These are phyloP conservation scores for Eupithecia vulgata DNA, from an alignment of 2,888 invertebrate species.

Conservation along the genomic window DNA sequence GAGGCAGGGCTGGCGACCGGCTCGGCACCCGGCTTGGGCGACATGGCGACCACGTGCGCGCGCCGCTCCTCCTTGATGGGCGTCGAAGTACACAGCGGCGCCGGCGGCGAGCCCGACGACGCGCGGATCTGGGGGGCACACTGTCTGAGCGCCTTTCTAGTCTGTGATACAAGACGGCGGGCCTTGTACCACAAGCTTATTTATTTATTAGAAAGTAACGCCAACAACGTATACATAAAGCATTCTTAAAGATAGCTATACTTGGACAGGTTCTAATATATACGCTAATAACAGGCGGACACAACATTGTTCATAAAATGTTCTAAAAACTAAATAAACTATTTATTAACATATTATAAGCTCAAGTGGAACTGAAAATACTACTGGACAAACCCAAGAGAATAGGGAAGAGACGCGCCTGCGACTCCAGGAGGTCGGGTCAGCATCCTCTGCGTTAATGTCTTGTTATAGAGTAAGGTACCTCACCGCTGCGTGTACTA, in stretches of 20 bases:
- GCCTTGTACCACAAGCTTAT: background rate
- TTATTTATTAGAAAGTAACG: too few species aligned
- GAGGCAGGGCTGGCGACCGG: constrained; percentile 12
- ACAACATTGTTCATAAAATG: too few species aligned
- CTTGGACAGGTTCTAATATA: too few species aligned
- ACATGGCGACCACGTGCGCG: constrained; percentile 74
- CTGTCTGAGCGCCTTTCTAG: background rate
- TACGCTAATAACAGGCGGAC: too few species aligned
- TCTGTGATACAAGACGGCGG: background rate
- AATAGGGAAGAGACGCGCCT: background rate
- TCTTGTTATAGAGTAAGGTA: background rate
- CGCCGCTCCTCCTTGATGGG: constrained; percentile 62
- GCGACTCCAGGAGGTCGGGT: background rate
- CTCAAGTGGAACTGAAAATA: background rate
- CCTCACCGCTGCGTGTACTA: background rate
- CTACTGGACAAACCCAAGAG: background rate
- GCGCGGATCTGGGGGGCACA: constrained; percentile 28
- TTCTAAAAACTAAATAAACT: too few species aligned
- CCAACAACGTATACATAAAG: too few species aligned
- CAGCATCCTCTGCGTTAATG: background rate
- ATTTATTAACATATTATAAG: too few species aligned
- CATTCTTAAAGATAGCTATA: too few species aligned
- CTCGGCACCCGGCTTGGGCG: constrained; percentile 59
- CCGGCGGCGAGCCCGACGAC: constrained; percentile 49
- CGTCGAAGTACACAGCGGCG: constrained; percentile 72